A percentile compares a stretch with the other conserved stretches of the same genome.
These are phyloP conservation scores for Drosophila mimica DNA, from an alignment of 2,888 invertebrate genomes.

Conservation along the genomic window DNA sequence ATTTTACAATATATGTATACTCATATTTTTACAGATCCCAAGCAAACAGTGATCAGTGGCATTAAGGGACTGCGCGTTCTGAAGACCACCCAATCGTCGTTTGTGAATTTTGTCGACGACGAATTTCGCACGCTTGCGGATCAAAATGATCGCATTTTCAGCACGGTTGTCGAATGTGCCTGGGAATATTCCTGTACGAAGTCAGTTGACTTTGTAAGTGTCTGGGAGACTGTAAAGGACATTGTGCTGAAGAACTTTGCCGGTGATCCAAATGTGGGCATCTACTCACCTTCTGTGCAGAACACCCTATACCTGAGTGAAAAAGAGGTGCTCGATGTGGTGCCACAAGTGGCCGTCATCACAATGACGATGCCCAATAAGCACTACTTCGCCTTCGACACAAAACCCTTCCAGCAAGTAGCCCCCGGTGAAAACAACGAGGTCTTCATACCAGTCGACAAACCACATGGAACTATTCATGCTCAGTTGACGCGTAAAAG, in stretches of 20 bases:
- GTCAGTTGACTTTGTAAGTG: slow-evolving; percentile 89
- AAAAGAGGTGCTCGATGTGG: slow-evolving; percentile 88
- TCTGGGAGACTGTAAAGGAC: slow-evolving; percentile 90
- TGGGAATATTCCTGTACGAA: slow-evolving; percentile 90
- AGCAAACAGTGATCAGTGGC: slow-evolving; percentile 88
- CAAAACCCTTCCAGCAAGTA: slow-evolving; percentile 90
- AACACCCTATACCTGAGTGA: slow-evolving; percentile 91
- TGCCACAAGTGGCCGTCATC: slow-evolving; percentile 89
- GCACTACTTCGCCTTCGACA: slow-evolving; percentile 91
- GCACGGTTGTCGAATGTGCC: slow-evolving; percentile 90
- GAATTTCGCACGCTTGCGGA: slow-evolving; percentile 92
- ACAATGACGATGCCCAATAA: slow-evolving; percentile 93
- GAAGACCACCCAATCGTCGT: slow-evolving; percentile 92
- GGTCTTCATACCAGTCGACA: slow-evolving; percentile 91
- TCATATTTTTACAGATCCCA: slow-evolving; percentile 83
- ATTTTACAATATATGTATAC: not conserved
- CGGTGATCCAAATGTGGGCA: slow-evolving; percentile 89
- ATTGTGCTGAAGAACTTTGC: slow-evolving; percentile 91
- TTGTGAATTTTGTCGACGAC: slow-evolving; percentile 92
- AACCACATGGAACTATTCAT: slow-evolving; percentile 91
- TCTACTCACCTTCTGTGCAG: slow-evolving; percentile 92
- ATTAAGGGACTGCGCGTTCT: slow-evolving; percentile 89
- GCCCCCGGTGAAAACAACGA: slow-evolving; percentile 88
- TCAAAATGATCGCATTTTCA: slow-evolving; percentile 90
- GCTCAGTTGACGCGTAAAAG: slow-evolving; percentile 88